Conservation (phyloP, 1,140 invertebrate species). For the Panonychus citri region DNA sequence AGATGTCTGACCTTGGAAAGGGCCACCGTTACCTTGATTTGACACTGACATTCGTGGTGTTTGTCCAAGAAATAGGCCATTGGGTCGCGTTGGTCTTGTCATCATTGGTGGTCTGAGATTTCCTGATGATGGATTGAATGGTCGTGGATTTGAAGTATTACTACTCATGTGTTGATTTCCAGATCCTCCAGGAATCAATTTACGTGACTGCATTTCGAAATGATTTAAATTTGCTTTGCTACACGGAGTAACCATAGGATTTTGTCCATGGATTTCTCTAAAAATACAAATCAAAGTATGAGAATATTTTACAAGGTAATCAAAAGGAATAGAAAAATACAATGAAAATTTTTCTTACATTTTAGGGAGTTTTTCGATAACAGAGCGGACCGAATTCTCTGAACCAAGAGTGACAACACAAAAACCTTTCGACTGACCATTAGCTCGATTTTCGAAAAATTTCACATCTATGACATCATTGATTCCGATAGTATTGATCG, state of each 20-base stretch:
- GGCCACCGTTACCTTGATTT: not conserved
- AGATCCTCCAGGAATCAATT: slow-evolving; percentile 21
- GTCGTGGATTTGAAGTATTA: not conserved
- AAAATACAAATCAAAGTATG: not conserved
- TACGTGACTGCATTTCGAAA: slow-evolving; percentile 28
- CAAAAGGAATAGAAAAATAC: not conserved
- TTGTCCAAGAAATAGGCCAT: slow-evolving; percentile 1
- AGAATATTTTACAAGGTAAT: slow-evolving; percentile 1
- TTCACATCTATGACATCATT: slow-evolving; percentile 89
- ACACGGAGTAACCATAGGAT: slow-evolving; percentile 75
- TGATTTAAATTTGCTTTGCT: slow-evolving; percentile 65
- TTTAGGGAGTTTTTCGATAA: slow-evolving; percentile 76
- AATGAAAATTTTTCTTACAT: slow-evolving; percentile 25
- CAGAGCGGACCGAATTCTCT: slow-evolving; percentile 62
- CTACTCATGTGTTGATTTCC: not conserved
- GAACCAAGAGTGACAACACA: slow-evolving; percentile 76
- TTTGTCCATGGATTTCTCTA: slow-evolving; percentile 70
- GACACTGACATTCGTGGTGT: slow-evolving; percentile 5
- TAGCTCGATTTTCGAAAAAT: slow-evolving; percentile 96
- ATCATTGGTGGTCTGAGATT: slow-evolving; percentile 12
- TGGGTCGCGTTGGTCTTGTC: slow-evolving; percentile 6
- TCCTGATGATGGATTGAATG: slow-evolving; percentile 14
- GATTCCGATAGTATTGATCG: slow-evolving; percentile 60
- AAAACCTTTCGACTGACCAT: slow-evolving; percentile 97
- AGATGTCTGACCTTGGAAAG: not conserved